A percentile compares a stretch with the other conserved stretches of the same genome.
phyloP scores from a whole-genome alignment of 2,113 vertebrate species.

The Alethe diademata region DNA sequence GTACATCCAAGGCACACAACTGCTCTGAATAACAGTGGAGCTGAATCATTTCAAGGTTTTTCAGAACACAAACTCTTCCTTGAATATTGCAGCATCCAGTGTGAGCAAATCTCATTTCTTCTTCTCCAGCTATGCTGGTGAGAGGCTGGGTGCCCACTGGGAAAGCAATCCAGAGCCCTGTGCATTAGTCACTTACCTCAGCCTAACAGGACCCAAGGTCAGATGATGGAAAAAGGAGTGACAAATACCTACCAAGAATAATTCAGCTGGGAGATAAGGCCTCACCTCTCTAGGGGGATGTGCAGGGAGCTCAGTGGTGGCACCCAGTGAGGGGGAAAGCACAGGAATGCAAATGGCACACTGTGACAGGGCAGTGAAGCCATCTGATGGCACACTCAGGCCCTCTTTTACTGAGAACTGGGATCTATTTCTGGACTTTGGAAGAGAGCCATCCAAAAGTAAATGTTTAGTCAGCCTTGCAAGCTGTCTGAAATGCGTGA shows the following conservation, averaged over 20 bases:
- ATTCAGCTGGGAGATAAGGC: background rate
- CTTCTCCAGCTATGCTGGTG: background rate
- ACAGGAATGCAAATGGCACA: background rate
- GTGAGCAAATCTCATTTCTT: background rate
- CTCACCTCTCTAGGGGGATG: background rate
- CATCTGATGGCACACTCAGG: background rate
- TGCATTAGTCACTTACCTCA: background rate
- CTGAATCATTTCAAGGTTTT: background rate
- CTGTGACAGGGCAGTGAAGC: background rate
- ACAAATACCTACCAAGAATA: background rate
- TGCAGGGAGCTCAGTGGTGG: background rate
- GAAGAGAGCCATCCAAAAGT: conserved; percentile 38
- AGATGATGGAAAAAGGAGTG: background rate
- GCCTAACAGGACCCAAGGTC: background rate
- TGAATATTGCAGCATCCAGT: background rate
- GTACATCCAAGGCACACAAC: background rate
- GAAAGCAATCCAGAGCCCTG: background rate
- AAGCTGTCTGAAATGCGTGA: background rate
- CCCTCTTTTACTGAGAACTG: background rate
- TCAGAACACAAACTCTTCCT: background rate
- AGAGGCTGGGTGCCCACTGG: background rate
- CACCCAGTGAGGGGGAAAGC: background rate
- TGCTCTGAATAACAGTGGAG: background rate
- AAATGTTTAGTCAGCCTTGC: conserved; percentile 50
- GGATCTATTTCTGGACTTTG: conserved; percentile 27